These are phyloP conservation scores for Scaptomyza graminum DNA, from an alignment of 1,140 invertebrate species.

Conservation along the genomic window DNA sequence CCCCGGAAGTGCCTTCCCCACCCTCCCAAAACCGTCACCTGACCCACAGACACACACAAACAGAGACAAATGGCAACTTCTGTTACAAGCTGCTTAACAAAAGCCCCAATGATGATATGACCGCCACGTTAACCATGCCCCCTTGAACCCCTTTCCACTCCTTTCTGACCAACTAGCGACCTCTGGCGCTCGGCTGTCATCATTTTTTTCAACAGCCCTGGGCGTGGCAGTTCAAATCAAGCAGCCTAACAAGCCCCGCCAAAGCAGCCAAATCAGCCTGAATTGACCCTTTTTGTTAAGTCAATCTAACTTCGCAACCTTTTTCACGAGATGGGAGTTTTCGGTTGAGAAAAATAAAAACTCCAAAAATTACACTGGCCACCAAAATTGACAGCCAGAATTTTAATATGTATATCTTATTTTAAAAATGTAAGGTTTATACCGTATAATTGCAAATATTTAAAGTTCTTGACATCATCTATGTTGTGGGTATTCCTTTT, in stretches of 20 bases:
- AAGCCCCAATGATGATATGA: conserved; percentile 74
- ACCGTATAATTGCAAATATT: too few species aligned
- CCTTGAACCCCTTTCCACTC: too few species aligned
- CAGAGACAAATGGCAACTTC: conserved; percentile 37
- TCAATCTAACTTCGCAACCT: conserved; percentile 69
- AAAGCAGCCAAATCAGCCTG: conserved; percentile 26
- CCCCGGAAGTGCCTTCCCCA: conserved; percentile 45
- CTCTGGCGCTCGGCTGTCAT: conserved; percentile 30
- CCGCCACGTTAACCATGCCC: neutral
- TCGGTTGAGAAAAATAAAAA: conserved; percentile 32
- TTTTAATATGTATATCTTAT: neutral
- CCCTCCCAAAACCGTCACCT: conserved; percentile 25
- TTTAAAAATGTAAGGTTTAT: too few species aligned
- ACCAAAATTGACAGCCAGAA: conserved; percentile 18
- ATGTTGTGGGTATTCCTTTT: too few species aligned
- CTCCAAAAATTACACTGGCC: conserved; percentile 57
- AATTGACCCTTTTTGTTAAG: conserved; percentile 73
- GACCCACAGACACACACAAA: conserved; percentile 25
- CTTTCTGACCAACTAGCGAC: neutral
- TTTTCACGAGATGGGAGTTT: conserved; percentile 21
- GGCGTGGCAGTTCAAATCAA: conserved; percentile 41
- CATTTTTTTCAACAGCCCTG: conserved; percentile 39
- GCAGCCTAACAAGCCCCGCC: conserved; percentile 8
- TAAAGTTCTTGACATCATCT: too few species aligned
- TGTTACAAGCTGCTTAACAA: conserved; percentile 62